A percentile compares a stretch with the other conserved stretches of the same genome.
phyloP scores from a whole-genome alignment of 2,888 invertebrate species.

The Desoria tigrina region DNA sequence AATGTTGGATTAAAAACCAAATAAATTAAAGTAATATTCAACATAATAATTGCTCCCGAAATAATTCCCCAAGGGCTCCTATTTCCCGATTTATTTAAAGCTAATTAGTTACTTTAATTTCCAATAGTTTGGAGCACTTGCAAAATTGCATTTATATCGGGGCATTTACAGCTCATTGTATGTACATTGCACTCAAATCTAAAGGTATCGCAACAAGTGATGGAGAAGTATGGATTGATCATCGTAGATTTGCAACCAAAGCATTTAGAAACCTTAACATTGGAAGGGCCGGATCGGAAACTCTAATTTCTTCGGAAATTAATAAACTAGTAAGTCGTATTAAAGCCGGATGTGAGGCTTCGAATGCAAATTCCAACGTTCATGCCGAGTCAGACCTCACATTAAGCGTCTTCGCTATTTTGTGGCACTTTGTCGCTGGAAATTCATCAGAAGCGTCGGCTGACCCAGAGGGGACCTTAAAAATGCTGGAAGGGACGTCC shows the following conservation, averaged over 20 bases:
- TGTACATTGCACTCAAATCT: not conserved
- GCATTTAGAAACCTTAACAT: not conserved
- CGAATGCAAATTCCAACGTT: too few relatives aligned
- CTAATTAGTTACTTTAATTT: too few relatives aligned
- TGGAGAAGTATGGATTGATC: not conserved
- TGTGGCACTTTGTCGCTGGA: not conserved
- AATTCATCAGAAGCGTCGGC: not conserved
- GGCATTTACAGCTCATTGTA: not conserved
- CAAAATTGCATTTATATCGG: too few relatives aligned
- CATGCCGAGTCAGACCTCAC: not conserved
- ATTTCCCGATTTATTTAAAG: too few relatives aligned
- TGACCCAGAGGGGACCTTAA: not conserved
- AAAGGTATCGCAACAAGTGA: conserved; percentile 7
- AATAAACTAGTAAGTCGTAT: not conserved
- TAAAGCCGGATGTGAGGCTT: not conserved
- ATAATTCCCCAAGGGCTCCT: too few relatives aligned
- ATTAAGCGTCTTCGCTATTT: not conserved
- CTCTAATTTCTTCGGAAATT: not conserved
- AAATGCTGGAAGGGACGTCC: not conserved
- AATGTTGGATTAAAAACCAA: too few relatives aligned
- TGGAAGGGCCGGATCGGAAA: not conserved
- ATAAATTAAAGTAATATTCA: too few relatives aligned
- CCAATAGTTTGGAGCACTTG: too few relatives aligned
- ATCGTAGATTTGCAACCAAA: conserved; percentile 1
- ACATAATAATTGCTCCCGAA: too few relatives aligned